Conservation (phyloP, 53 echinoderm and acorn worm genomes). For the Arbacia lixula region DNA sequence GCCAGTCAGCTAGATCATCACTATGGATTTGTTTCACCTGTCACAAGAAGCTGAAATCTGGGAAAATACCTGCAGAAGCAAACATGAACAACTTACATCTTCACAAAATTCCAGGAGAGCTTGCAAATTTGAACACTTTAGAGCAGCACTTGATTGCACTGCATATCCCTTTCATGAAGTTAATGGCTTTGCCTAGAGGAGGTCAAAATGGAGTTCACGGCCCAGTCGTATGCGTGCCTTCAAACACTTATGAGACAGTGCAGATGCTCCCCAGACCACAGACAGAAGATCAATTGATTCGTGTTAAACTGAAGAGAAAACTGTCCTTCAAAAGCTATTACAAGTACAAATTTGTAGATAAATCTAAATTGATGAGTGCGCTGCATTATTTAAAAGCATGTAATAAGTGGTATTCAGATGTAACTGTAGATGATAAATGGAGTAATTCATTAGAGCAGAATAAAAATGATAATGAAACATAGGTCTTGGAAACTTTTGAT, state of each 20-base stretch:
- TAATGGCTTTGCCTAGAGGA: constrained; percentile 61
- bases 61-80: too few relatives aligned
- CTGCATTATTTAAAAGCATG: constrained; percentile 54
- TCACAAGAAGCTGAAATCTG: too few relatives aligned
- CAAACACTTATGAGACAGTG: constrained; percentile 43
- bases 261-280: constrained; percentile 34
- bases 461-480: constrained; percentile 43
- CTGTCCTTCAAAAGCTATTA: constrained; percentile 66
- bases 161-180: constrained; percentile 67
- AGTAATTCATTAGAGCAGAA: constrained; percentile 27
- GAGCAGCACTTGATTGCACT: constrained; percentile 59
- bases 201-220: constrained; percentile 56
- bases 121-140: constrained; percentile 38
- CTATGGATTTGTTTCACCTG: too few relatives aligned
- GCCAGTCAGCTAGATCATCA: constrained; percentile 20
- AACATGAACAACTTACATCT: constrained; percentile 40
- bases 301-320: constrained; percentile 70
- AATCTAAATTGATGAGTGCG: constrained; percentile 55
- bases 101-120: constrained; percentile 1
- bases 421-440: constrained; percentile 48
- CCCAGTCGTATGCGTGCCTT: constrained; percentile 62
- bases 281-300: constrained; percentile 61
- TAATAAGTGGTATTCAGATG: constrained; percentile 53
- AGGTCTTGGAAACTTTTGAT: not conserved
- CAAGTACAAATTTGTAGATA: constrained; percentile 62